Evolutionary conservation across 1,140 invertebrate genomes (phyloP).

Genomic region (Sminthurides bifidus): DNA sequence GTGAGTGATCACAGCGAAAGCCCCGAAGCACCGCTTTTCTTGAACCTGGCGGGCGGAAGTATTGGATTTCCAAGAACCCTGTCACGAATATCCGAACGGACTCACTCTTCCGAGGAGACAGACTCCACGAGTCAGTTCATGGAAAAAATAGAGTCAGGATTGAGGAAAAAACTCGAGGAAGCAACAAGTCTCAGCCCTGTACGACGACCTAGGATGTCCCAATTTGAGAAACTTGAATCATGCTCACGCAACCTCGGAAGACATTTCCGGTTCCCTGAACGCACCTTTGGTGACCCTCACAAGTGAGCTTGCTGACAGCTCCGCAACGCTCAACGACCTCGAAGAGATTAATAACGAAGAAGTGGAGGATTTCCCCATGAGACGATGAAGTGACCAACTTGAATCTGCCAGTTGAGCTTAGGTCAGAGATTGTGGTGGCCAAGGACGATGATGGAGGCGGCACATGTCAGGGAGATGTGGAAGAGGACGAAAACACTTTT

Average conservation of each 20-base stretch:
- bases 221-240: constrained; percentile 3
- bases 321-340: constrained; percentile 28
- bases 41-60: not conserved
- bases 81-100: constrained; percentile 23
- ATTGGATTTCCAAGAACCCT: constrained; percentile 15
- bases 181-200: constrained; percentile 10
- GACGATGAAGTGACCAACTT: constrained; percentile 6
- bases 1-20: constrained; percentile 16
- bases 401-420: constrained; percentile 3
- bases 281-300: constrained; percentile 29
- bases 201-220: constrained; percentile 12
- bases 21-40: constrained; percentile 5
- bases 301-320: constrained; percentile 23
- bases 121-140: constrained; percentile 23
- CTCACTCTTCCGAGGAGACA: constrained; percentile 14
- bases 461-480: not conserved
- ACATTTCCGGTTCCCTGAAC: constrained; percentile 10
- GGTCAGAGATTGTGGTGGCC: not conserved
- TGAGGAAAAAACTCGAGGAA: constrained; percentile 18
- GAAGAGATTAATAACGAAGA: constrained; percentile 28
- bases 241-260: constrained; percentile 7
- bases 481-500: constrained; percentile 4
- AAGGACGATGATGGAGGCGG: constrained; percentile 6
- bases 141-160: constrained; percentile 26
- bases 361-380: constrained; percentile 10